A percentile compares a stretch with the other conserved stretches of the same genome.
Evolutionary conservation across 1,140 invertebrate genomes (phyloP).

Genomic region (Mycetomoellerius zeteki): DNA sequence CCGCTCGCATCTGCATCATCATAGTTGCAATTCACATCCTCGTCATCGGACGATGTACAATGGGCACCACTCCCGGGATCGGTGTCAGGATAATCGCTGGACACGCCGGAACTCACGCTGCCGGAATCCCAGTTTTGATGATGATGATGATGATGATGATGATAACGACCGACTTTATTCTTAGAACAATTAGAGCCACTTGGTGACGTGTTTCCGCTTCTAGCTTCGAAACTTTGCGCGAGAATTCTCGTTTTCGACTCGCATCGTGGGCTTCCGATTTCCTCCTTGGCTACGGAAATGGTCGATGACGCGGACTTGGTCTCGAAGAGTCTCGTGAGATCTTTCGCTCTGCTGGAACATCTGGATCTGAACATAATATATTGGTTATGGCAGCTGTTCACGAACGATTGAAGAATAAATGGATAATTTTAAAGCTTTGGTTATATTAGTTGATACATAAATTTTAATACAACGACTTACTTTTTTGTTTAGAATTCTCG

Average conservation of each 20-base stretch:
- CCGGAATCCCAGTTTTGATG: constrained; percentile 86
- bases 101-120: constrained; percentile 87
- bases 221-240: constrained; percentile 83
- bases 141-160: constrained; percentile 71
- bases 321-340: constrained; percentile 84
- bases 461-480: constrained; percentile 4
- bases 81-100: constrained; percentile 87
- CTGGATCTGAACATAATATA: constrained; percentile 78
- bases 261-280: constrained; percentile 70
- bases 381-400: constrained; percentile 1
- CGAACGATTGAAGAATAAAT: neutral
- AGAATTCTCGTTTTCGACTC: constrained; percentile 84
- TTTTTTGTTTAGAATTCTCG: neutral
- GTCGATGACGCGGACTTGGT: constrained; percentile 74
- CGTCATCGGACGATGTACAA: constrained; percentile 84
- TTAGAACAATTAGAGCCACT: constrained; percentile 80
- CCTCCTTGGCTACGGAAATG: constrained; percentile 72
- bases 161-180: constrained; percentile 70
- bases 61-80: constrained; percentile 84
- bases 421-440: neutral
- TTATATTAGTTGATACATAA: neutral
- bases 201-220: constrained; percentile 83
- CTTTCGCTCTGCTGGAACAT: constrained; percentile 84
- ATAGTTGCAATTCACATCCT: constrained; percentile 78
- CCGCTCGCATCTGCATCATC: constrained; percentile 78